Evolutionary conservation across 2,888 invertebrate species (phyloP), one percentile per base, ranked within the genome.

Genomic region (Lordiphosa andalusiaca): DNA sequence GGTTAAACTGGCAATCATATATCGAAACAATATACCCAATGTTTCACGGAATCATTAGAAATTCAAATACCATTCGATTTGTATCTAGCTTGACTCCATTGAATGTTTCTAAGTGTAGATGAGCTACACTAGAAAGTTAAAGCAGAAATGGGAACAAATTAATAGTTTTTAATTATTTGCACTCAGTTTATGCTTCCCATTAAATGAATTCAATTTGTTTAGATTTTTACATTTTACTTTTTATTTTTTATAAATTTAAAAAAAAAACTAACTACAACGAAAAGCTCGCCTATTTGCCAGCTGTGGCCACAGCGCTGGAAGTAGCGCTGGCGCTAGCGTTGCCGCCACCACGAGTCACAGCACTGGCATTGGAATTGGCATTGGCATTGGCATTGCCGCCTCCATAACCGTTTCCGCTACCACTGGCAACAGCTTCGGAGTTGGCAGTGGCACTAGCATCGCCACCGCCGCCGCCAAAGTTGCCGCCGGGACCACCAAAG

Each of bases 341-440:
- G 3, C 51, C 65, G 13, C 44, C 46, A 5, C 64, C 57, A 0
- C 50, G 52, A n/a, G 53, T 33, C 9, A 4, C 39, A 10, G 67
- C 72, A 46, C 36, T 54, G 1, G 72, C 38, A 6, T 23, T 53
- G 21, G 69, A 41, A 3, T 33, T 41, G 33, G 83, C 71, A 0
- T 39, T 53, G 0, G 67, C 59, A 4, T 38, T 53, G 0, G 67
- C 59, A 4, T 38, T 50, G 6, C 38, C 53, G 25, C 51, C 57
- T 19, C 66, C 64, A 16, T 36, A 51, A n/a, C 66, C 55, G 7
- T 40, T 23, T 6, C 41, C 55, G 7, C 40, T 23, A 7, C 41
- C 48, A 3, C 19, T 21, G 12, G 54, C 53, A 13, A 23, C 44
- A 1, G 59, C 57, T 16, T 10, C 7, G 3, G 71, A 44, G 7